Evolutionary conservation across 1,140 invertebrate genomes (phyloP).

Genomic region (Drosophila suzukii): DNA sequence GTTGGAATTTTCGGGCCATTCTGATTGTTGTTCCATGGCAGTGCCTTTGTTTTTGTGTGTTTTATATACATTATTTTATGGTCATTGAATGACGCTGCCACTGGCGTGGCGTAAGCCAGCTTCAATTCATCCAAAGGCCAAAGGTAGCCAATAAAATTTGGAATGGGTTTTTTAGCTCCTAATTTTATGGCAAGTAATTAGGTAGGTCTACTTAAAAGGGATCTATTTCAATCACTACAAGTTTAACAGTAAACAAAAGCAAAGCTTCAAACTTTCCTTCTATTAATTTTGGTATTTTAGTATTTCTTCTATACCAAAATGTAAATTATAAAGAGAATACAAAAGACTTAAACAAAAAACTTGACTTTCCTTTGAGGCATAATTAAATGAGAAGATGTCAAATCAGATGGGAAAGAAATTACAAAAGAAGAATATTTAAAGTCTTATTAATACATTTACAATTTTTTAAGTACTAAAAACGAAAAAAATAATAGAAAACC

Average conservation of each 20-base stretch:
- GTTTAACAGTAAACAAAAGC: not conserved
- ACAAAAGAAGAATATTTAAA: too few species aligned
- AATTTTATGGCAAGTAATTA: slow-evolving; percentile 19
- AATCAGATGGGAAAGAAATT: too few species aligned
- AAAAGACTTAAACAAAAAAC: slow-evolving; percentile 56
- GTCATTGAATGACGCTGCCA: slow-evolving; percentile 47
- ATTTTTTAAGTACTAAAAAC: too few species aligned
- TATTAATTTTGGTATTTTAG: not conserved
- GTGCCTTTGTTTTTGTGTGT: slow-evolving; percentile 42
- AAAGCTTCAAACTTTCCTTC: not conserved
- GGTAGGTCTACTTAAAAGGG: slow-evolving; percentile 8
- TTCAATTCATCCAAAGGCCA: slow-evolving; percentile 19
- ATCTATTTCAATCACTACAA: slow-evolving; percentile 7
- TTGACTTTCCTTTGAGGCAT: slow-evolving; percentile 21
- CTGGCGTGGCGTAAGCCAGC: slow-evolving; percentile 34
- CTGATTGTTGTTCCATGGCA: slow-evolving; percentile 58
- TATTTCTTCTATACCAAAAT: not conserved
- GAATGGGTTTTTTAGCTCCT: slow-evolving; percentile 16
- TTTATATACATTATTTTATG: slow-evolving; percentile 53
- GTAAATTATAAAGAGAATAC: slow-evolving; percentile 8
- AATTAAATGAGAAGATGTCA: not conserved
- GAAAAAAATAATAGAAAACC: too few species aligned
- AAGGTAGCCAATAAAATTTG: slow-evolving; percentile 30
- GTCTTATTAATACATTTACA: too few species aligned
- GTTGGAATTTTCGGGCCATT: slow-evolving; percentile 60